Base-by-base conservation (phyloP, 2,888 invertebrate genomes). In the Caenorhabditis afra region DNA sequence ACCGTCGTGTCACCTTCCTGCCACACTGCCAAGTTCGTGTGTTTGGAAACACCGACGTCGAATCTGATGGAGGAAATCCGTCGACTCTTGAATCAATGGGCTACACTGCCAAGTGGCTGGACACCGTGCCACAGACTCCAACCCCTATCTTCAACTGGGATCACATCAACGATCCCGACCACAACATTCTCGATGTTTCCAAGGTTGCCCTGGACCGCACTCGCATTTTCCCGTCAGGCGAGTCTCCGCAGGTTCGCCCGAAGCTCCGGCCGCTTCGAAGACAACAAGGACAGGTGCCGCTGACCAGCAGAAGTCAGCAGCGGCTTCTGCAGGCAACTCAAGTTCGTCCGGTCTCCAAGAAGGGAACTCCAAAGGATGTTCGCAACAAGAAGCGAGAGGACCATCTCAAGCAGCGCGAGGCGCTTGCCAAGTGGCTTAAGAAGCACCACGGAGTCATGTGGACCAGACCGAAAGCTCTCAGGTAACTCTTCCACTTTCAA, bases 1-100 rank as follows among this genome's bases (percentile, higher is more conserved):
- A 18, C n/a, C 55, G 37, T 11, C 55, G 39, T 14, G 55, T 55
- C 1, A 37, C 29, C 35, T 55, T 55, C 23, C 37, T 55, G 1
- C 55, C 37, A 8, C 3, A 37, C 5, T 55, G 55, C 37, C 14
- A 55, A 14, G 18, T 55, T 10, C 55, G 18, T 7, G 20, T 37
- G 55, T 37, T 55, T 37, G 37, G 53, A 14, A n/a, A 20, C 29
- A 35, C 29, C 12, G 35, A 35, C 8, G 35, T n/a, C 3, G 53
- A 53, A 29, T 29, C 20, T 2, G 29, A 52, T 29, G 10, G 10
- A 20, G 29, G 29, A 3, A 29, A 20, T 10, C 12, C 35, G 14
- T 52, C 29, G 5, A 52, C 52, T 16, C 8, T 35, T 2, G 52
- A 52, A 29, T 52, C 52, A 4, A 52, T 52, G 52, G n/a, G n/a